phyloP scores from a whole-genome alignment of 2,888 invertebrate genomes.

The Drosophila birchii region DNA sequence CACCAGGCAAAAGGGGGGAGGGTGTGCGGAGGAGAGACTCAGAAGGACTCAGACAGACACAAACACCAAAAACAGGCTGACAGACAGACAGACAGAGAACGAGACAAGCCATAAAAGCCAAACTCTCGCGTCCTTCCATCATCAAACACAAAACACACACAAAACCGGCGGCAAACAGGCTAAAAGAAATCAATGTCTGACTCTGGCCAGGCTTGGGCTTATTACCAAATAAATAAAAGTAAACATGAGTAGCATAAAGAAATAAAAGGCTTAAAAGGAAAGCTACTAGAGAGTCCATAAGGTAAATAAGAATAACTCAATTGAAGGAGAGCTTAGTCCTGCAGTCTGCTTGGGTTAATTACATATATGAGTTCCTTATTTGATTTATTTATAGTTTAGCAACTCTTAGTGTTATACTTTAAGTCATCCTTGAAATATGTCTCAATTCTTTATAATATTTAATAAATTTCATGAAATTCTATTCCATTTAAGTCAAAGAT shows the following conservation, averaged over 20 bases:
- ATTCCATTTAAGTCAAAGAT: neutral
- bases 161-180: conserved; percentile 12
- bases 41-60: neutral
- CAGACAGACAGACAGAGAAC: too few relatives aligned
- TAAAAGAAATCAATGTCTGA: conserved; percentile 68
- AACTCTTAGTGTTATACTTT: too few relatives aligned
- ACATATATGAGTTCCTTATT: too few relatives aligned
- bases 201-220: conserved; percentile 41
- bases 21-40: neutral
- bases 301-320: conserved; percentile 36
- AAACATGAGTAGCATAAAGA: conserved; percentile 17
- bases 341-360: neutral
- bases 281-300: conserved; percentile 5
- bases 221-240: conserved; percentile 51
- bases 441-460: neutral
- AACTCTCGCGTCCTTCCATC: conserved; percentile 22
- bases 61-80: conserved; percentile 26
- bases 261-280: conserved; percentile 9
- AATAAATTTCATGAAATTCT: neutral
- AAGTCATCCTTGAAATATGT: neutral
- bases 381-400: too few relatives aligned
- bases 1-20: neutral
- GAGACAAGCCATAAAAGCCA: conserved; percentile 65
- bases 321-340: conserved; percentile 14
- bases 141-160: conserved; percentile 13